phyloP scores from a whole-genome alignment of 2,113 vertebrate genomes.

The Dasyprocta punctata region DNA sequence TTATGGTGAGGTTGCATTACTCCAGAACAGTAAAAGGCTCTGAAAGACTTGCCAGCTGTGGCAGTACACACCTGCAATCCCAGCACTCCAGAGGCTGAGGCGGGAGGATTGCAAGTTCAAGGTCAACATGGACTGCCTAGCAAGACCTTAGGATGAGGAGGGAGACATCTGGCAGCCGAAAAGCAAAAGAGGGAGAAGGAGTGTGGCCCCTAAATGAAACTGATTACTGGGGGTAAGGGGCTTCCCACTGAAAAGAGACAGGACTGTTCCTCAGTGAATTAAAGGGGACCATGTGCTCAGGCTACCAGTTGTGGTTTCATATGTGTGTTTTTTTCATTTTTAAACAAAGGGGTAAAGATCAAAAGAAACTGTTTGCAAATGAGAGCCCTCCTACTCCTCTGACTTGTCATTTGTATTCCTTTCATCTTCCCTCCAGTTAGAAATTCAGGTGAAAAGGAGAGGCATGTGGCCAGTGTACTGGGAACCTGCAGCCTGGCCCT shows the following conservation, averaged over 20 bases:
- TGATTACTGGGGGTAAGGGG: neutral
- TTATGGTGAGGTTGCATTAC: neutral
- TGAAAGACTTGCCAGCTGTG: neutral
- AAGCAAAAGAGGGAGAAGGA: neutral
- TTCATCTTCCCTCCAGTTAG: constrained; percentile 74
- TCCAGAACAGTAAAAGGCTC: neutral
- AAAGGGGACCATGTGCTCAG: constrained; percentile 59
- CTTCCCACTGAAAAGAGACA: constrained; percentile 49
- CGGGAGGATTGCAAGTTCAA: neutral
- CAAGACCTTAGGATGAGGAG: neutral
- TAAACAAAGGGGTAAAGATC: constrained; percentile 73
- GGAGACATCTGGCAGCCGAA: neutral
- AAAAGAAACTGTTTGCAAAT: constrained; percentile 75
- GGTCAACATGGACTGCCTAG: neutral
- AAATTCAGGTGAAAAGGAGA: constrained; percentile 74
- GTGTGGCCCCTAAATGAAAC: neutral
- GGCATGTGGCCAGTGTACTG: constrained; percentile 59
- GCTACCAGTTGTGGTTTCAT: constrained; percentile 13
- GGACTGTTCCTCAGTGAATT: constrained; percentile 16
- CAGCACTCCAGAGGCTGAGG: neutral
- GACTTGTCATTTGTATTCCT: constrained; percentile 72
- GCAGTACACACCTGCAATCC: neutral
- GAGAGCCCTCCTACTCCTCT: constrained; percentile 64
- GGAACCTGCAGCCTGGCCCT: constrained; percentile 36
- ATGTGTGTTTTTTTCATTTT: neutral